Evolutionary conservation across 2,797 vertebrate species (phyloP), one percentile per base, ranked within the genome.

Genomic region (Chrysocyon brachyurus): DNA sequence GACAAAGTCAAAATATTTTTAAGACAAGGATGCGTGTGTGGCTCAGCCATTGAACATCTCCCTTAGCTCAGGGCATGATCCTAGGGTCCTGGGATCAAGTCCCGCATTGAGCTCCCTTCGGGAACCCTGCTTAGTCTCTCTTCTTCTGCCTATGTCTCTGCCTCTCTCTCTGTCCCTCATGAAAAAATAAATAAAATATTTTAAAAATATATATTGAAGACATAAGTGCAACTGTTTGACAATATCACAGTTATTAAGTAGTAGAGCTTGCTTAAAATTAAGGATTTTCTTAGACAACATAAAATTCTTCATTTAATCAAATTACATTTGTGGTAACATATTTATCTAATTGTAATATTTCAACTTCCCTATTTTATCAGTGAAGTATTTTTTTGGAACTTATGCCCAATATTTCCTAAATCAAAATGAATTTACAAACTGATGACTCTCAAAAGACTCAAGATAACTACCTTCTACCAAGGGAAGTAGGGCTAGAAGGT

Each of bases 371-470:
- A 28, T 79, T 75, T 78, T 56, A 63, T 31, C 5, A 77, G 5
- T 52, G 12, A 28, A 46, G 28, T 24, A 46, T 26, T 81, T 57
- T 3, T 16, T 96, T 83, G 12, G 1, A 52, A 26, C 7, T 83
- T 49, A 78, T 24, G 40, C 12, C 33, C 93, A 87, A 82, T 96
- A 89, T 17, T 86, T 90, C 89, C 7, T 68, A 91, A 86, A 26
- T 77, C 14, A 66, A 96, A 93, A 26, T 81, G 70, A 94, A 72
- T 56, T 64, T 64, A 54, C 49, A 81, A 66, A 40, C 33, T 9
- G 22, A 36, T 57, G 10, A 3, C 21, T 72, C 70, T 92, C 59
- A n/a, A 77, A 95, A 92, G 57, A 64, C 6, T 87, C 3, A 31
- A 40, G 0, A n/a, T 87, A 73, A 64, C 17, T 24, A 56, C 12